Evolutionary conservation across 2,797 vertebrate species (phyloP).

Genomic region (Argyrosomus regius): DNA sequence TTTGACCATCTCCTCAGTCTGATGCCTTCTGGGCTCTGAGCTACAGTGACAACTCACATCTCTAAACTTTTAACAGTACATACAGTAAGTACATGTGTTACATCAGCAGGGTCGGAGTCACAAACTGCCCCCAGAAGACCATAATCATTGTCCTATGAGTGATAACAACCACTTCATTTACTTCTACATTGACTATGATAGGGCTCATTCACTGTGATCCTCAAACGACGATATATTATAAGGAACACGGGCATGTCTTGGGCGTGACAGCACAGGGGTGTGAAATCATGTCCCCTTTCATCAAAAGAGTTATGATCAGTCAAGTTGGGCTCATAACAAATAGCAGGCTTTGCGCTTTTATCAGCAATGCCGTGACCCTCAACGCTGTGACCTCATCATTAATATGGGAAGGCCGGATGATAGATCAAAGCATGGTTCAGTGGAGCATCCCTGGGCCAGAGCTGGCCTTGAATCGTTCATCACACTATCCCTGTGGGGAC

Average conservation of each 20-base stretch:
- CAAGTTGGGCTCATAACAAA: constrained; percentile 83
- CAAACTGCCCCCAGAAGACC: constrained; percentile 52
- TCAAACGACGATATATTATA: constrained; percentile 73
- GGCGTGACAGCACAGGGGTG: constrained; percentile 70
- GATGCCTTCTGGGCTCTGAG: neutral
- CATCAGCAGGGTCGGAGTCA: constrained; percentile 17
- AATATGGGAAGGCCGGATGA: constrained; percentile 85
- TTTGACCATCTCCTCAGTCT: neutral
- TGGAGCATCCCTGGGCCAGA: constrained; percentile 82
- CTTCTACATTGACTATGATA: constrained; percentile 65
- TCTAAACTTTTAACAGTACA: constrained; percentile 20
- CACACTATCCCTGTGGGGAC: constrained; percentile 74
- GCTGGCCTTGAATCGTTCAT: constrained; percentile 86
- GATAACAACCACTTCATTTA: constrained; percentile 77
- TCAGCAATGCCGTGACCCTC: constrained; percentile 86
- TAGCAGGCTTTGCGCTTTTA: constrained; percentile 84
- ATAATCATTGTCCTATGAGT: constrained; percentile 60
- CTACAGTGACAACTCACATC: constrained; percentile 9
- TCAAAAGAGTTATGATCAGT: constrained; percentile 84
- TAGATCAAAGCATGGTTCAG: constrained; percentile 85
- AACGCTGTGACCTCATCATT: constrained; percentile 86
- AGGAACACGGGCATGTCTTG: constrained; percentile 69
- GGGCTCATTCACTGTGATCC: constrained; percentile 69
- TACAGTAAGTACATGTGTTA: constrained; percentile 47
- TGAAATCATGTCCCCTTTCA: constrained; percentile 80